Evolutionary conservation across 1,140 invertebrate species (phyloP).

Genomic region (Drosophila burlai): DNA sequence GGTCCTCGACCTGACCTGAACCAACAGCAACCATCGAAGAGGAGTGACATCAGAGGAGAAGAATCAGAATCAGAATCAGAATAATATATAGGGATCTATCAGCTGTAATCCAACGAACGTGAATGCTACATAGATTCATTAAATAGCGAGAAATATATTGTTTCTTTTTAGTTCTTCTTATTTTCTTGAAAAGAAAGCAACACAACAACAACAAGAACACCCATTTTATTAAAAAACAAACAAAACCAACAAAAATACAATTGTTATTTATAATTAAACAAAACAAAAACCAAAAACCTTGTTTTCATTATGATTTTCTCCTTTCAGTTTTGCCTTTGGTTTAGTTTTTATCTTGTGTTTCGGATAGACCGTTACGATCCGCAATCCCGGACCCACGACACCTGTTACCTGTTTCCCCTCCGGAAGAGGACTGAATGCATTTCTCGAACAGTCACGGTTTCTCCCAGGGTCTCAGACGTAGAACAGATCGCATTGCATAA

Average conservation of each 20-base stretch:
- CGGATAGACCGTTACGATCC: constrained; percentile 41
- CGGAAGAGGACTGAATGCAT: constrained; percentile 27
- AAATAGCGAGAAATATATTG: constrained; percentile 51
- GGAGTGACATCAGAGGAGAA: constrained; percentile 15
- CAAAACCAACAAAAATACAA: constrained; percentile 63
- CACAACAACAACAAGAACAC: constrained; percentile 61
- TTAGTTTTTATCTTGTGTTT: constrained; percentile 23
- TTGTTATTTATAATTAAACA: constrained; percentile 84
- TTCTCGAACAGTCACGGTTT: constrained; percentile 61
- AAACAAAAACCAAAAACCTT: constrained; percentile 72
- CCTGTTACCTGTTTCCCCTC: constrained; percentile 7
- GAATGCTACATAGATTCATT: constrained; percentile 35
- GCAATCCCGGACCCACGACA: constrained; percentile 2
- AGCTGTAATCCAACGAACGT: constrained; percentile 46
- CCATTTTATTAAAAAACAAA: constrained; percentile 73
- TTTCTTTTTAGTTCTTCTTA: constrained; percentile 48
- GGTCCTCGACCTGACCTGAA: constrained; percentile 24
- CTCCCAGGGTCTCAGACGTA: constrained; percentile 56
- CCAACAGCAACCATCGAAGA: constrained; percentile 9
- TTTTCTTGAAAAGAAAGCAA: constrained; percentile 55
- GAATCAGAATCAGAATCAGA: constrained; percentile 5
- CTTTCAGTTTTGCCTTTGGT: constrained; percentile 36
- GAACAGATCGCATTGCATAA: constrained; percentile 36
- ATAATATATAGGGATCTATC: constrained; percentile 23
- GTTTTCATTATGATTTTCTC: constrained; percentile 68